Percentiles rank a stretch among this genome's conserved stretches.
These are phyloP conservation scores for Drosophila testacea DNA, from an alignment of 2,888 invertebrate species.

Conservation along the genomic window DNA sequence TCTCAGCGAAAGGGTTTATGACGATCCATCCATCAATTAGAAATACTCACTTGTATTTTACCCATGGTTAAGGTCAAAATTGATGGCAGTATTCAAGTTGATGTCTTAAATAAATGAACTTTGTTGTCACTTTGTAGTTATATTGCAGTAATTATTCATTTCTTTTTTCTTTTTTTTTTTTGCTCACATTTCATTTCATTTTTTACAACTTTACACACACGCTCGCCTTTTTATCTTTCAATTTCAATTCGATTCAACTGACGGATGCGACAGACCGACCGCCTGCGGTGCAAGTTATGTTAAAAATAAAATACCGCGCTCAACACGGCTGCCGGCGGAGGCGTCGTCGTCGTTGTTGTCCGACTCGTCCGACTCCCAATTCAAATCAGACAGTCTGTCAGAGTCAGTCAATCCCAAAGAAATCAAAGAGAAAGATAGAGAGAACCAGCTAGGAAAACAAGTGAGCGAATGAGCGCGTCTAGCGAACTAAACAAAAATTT, in stretches of 20 bases:
- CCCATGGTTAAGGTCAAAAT: conserved; percentile 62
- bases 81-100: conserved; percentile 25
- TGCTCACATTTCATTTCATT: conserved; percentile 3
- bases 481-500: conserved; percentile 43
- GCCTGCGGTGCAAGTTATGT: conserved; percentile 79
- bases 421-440: conserved; percentile 52
- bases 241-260: conserved; percentile 7
- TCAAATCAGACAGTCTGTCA: conserved; percentile 59
- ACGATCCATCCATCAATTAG: not conserved
- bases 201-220: conserved; percentile 44
- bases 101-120: conserved; percentile 35
- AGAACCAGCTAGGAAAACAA: conserved; percentile 8
- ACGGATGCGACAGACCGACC: conserved; percentile 41
- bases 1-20: conserved; percentile 4
- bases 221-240: conserved; percentile 39
- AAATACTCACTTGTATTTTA: conserved; percentile 79
- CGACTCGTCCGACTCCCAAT: conserved; percentile 49
- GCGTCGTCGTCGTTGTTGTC: conserved; percentile 30
- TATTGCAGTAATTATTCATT: conserved; percentile 34
- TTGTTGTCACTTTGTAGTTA: conserved; percentile 44
- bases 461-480: conserved; percentile 16
- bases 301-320: conserved; percentile 75
- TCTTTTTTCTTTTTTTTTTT: conserved; percentile 3
- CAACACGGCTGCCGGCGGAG: conserved; percentile 35
- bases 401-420: conserved; percentile 60